A percentile compares a stretch with the other conserved stretches of the same genome.
Conservation (phyloP, 2,797 vertebrate genomes). For the Enteromius unitaeniatus region DNA sequence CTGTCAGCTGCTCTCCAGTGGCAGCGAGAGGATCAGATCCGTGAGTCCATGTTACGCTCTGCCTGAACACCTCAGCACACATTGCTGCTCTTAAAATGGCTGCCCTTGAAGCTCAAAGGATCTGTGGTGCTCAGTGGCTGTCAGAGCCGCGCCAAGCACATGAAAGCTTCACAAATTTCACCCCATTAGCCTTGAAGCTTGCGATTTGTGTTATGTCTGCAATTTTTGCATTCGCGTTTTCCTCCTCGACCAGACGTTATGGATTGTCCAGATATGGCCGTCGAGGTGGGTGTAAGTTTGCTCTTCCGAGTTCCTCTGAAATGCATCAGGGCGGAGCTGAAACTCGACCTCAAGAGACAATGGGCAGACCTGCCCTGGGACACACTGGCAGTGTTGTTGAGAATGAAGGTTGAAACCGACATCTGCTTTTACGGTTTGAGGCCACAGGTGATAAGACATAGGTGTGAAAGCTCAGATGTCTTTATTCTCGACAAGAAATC, state of each 20-base stretch:
- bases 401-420: conserved; percentile 12
- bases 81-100: conserved; percentile 95
- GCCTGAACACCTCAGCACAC: conserved; percentile 82
- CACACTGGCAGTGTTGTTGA: conserved; percentile 64
- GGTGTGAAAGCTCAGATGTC: conserved; percentile 35
- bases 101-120: conserved; percentile 93
- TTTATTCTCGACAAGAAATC: background rate
- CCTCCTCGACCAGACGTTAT: conserved; percentile 23
- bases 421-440: conserved; percentile 33
- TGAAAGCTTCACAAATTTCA: conserved; percentile 91
- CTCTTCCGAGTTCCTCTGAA: conserved; percentile 85
- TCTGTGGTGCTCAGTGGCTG: conserved; percentile 90
- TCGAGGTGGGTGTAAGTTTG: conserved; percentile 84
- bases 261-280: conserved; percentile 73
- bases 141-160: conserved; percentile 80
- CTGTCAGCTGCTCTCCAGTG: conserved; percentile 81
- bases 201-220: conserved; percentile 39
- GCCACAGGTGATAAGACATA: conserved; percentile 21
- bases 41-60: conserved; percentile 94
- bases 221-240: background rate
- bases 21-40: conserved; percentile 86
- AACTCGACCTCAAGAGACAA: conserved; percentile 90
- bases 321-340: conserved; percentile 92
- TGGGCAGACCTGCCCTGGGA: conserved; percentile 87
- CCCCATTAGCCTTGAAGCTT: conserved; percentile 86